A percentile compares a stretch with the other conserved stretches of the same genome.
Evolutionary conservation across 2,113 vertebrate genomes (phyloP).

Genomic region (Glaucomys volans): DNA sequence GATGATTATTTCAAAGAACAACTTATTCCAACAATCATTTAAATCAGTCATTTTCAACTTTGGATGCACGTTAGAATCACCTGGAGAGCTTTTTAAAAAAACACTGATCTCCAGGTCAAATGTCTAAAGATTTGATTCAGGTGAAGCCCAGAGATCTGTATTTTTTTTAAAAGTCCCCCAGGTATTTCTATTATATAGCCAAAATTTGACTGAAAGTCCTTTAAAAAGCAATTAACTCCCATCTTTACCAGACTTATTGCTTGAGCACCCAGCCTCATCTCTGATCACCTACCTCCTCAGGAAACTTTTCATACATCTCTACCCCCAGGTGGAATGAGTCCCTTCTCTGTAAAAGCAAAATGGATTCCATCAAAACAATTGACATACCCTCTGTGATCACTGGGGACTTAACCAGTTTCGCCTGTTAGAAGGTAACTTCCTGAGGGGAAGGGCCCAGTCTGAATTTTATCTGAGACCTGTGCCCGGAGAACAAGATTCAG

Average conservation of each 20-base stretch:
- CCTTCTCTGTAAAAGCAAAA: background rate
- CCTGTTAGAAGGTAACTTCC: background rate
- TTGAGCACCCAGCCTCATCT: background rate
- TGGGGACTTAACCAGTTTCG: background rate
- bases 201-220: background rate
- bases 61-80: background rate
- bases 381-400: background rate
- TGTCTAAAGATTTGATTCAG: slow-evolving; percentile 4
- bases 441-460: background rate
- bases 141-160: background rate
- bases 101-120: background rate
- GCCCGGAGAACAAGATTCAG: background rate
- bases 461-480: background rate
- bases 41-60: background rate
- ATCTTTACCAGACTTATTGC: background rate
- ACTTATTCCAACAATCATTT: background rate
- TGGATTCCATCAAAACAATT: background rate
- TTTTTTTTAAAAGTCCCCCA: background rate
- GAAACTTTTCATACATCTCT: background rate
- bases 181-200: background rate
- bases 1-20: background rate
- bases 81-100: background rate
- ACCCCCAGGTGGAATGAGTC: background rate
- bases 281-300: background rate
- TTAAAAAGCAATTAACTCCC: background rate